Evolutionary conservation across 2,113 vertebrate genomes (phyloP).

Genomic region (Galbula dea): DNA sequence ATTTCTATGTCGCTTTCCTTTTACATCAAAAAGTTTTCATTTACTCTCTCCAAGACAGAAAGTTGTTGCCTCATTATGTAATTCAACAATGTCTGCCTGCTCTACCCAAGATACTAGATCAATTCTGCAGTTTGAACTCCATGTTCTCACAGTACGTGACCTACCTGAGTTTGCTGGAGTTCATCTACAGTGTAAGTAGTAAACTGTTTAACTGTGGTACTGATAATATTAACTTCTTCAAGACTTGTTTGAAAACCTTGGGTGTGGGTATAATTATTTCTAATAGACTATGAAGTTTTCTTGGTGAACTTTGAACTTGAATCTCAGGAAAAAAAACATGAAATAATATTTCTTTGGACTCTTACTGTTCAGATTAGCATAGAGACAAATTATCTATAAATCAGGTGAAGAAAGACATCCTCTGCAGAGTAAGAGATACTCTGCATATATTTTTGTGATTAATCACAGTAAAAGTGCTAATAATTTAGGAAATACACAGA

Average conservation of each 20-base stretch:
- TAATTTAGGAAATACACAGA: neutral
- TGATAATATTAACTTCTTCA: neutral
- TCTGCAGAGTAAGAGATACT: neutral
- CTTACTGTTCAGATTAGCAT: neutral
- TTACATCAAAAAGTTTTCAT: neutral
- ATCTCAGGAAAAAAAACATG: neutral
- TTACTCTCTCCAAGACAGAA: neutral
- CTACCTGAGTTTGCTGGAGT: neutral
- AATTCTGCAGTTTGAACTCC: neutral
- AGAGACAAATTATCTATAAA: neutral
- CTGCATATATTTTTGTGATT: neutral
- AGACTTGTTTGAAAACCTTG: neutral
- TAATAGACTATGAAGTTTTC: neutral
- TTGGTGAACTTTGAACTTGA: neutral
- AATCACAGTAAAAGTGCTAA: neutral
- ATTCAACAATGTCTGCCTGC: neutral
- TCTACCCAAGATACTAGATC: neutral
- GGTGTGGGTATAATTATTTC: neutral
- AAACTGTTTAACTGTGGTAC: neutral
- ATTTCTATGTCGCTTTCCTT: neutral
- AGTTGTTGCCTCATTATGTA: neutral
- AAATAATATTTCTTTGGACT: neutral
- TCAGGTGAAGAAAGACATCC: neutral
- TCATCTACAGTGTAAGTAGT: neutral
- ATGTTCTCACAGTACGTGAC: accelerated